Base-by-base conservation (phyloP, 2,888 invertebrate species). In the Chirona hameri region DNA sequence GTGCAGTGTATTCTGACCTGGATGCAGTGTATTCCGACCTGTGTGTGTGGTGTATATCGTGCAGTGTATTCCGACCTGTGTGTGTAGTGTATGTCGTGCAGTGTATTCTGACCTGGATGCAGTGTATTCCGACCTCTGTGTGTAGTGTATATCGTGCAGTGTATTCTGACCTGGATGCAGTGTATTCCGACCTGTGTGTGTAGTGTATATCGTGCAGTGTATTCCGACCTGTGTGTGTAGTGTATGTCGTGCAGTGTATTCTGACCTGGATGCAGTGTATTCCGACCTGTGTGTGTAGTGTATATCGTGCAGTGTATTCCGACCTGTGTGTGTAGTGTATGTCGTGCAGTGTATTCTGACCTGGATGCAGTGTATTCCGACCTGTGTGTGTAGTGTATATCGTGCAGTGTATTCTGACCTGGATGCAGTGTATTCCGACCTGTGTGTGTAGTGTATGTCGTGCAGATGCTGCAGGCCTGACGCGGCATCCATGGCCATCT, bases 361-460 rank as follows among this genome's bases (percentile, higher is more conserved):
- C 52, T 52, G 52, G n/a, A n/a, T 52, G 52, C 18, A 2, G 24
- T 24, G 60, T 7, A 60, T 18, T 18, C 52, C 12, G 15, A 52
- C 52, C 52, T 52, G 52, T 52, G 52, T 12, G 52, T 52, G 52
- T 52, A 52, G 52, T 52, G 52, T 12, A 52, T 52, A 1, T 12
- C 52, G 52, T 52, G 52, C n/a, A n/a, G 15, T 52, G 52, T 18
- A 52, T 12, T 12, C 52, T 18, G 15, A 4, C 15, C 52, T 12
- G 52, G n/a, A n/a, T 52, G 52, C 12, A 12, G 15, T 52, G 52
- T 18, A 52, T 12, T 12, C 83, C 79, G 46, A 84, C 82, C 84
- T 84, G 83, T 85, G 85, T 31, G 84, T 84, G 82, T 84, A 84
- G 81, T 83, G 76, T 39, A 83, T 81, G 48, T 87, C 31, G 57